Conservation (phyloP, 2,113 vertebrate genomes). For the Tachuris rubrigastra region DNA sequence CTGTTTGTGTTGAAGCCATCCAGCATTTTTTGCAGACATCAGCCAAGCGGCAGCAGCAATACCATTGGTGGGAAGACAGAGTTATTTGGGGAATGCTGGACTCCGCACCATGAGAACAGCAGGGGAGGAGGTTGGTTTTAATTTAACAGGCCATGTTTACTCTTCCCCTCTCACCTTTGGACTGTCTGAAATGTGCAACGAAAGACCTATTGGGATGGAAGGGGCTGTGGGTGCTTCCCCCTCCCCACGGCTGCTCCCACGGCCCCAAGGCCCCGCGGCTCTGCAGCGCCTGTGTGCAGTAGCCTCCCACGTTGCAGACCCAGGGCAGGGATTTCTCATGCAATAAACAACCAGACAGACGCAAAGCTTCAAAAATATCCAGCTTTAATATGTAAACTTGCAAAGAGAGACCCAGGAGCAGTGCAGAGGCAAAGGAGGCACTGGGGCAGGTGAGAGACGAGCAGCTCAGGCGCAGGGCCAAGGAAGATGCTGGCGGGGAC, state of each 20-base stretch:
- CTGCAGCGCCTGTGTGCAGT: not conserved
- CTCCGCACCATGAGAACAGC: slow-evolving; percentile 61
- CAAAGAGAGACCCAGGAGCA: not conserved
- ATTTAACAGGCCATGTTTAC: slow-evolving; percentile 64
- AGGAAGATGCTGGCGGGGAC: not conserved
- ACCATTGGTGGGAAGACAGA: slow-evolving; percentile 63
- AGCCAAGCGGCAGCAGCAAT: slow-evolving; percentile 38
- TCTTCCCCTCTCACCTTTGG: slow-evolving; percentile 64
- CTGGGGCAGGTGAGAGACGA: accelerated
- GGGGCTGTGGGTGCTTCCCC: not conserved
- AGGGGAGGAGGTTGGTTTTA: slow-evolving; percentile 69
- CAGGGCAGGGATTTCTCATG: not conserved
- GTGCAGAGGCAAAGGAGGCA: not conserved
- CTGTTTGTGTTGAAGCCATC: slow-evolving; percentile 24
- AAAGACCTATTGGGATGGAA: not conserved
- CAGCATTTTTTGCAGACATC: slow-evolving; percentile 56
- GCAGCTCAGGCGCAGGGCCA: not conserved
- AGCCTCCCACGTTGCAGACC: slow-evolving; percentile 12
- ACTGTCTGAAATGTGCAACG: slow-evolving; percentile 21
- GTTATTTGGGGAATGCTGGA: slow-evolving; percentile 72
- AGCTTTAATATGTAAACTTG: slow-evolving; percentile 53
- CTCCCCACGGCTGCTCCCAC: not conserved
- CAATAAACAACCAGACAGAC: not conserved
- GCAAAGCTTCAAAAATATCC: slow-evolving; percentile 32
- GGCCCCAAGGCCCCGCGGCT: accelerated